These are phyloP conservation scores for Gymnogyps californianus DNA, from an alignment of 2,113 vertebrate species.

Conservation along the genomic window DNA sequence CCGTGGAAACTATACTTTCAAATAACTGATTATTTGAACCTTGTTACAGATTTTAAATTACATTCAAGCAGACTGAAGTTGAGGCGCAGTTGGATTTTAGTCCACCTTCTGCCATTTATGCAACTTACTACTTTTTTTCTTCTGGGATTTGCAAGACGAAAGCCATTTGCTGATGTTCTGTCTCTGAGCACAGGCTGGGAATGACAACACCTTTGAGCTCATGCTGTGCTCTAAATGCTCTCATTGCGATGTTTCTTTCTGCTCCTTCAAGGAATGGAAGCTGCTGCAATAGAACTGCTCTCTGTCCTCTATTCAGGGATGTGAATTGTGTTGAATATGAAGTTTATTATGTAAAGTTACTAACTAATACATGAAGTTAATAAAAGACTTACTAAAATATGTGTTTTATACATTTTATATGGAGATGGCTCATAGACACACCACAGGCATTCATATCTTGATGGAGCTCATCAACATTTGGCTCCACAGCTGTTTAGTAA, in stretches of 20 bases:
- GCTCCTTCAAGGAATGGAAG: slow-evolving; percentile 5
- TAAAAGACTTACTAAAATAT: not conserved
- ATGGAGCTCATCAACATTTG: not conserved
- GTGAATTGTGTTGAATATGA: slow-evolving; percentile 26
- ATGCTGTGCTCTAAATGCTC: not conserved
- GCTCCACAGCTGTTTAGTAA: not conserved
- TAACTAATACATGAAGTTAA: slow-evolving; percentile 15
- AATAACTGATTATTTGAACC: not conserved
- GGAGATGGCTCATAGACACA: not conserved
- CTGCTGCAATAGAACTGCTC: slow-evolving; percentile 3
- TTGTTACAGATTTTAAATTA: not conserved
- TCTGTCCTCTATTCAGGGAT: slow-evolving; percentile 19
- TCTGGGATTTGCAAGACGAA: not conserved
- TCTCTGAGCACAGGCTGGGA: slow-evolving; percentile 2
- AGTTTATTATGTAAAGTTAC: slow-evolving; percentile 15
- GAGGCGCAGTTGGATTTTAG: not conserved
- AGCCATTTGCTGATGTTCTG: not conserved
- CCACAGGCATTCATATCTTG: not conserved
- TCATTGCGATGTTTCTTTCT: not conserved
- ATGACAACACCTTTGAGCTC: slow-evolving; percentile 28
- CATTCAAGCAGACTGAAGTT: not conserved
- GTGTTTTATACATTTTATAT: not conserved
- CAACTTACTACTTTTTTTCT: not conserved
- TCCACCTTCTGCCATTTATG: not conserved
- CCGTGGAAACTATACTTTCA: not conserved